Conservation (phyloP, 1,140 invertebrate species). For the fruit fly (Drosophila melanogaster) region DNA sequence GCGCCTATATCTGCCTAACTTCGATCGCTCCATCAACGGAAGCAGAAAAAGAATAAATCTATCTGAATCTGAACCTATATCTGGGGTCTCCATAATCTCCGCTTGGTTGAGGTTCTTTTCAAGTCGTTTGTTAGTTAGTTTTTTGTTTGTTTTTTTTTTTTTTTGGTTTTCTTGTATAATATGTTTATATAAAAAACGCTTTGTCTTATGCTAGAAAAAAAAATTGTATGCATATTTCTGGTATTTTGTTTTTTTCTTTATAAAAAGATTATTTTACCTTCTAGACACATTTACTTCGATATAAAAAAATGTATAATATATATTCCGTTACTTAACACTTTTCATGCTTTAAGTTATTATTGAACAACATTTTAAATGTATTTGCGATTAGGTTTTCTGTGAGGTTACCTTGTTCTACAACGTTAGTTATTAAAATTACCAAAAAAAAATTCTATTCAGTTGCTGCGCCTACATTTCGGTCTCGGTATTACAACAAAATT, state of each 20-base stretch:
- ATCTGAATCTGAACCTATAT: slow-evolving; percentile 45
- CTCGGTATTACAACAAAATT: slow-evolving; percentile 66
- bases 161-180: slow-evolving; percentile 45
- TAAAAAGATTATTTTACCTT: slow-evolving; percentile 66
- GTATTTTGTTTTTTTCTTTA: slow-evolving; percentile 58
- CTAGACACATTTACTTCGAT: slow-evolving; percentile 55
- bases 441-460: slow-evolving; percentile 47
- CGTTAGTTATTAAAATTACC: slow-evolving; percentile 49
- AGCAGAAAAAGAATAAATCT: slow-evolving; percentile 14
- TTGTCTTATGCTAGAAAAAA: slow-evolving; percentile 74
- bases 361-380: slow-evolving; percentile 79
- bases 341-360: slow-evolving; percentile 39
- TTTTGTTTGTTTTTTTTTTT: slow-evolving; percentile 27
- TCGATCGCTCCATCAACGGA: slow-evolving; percentile 2
- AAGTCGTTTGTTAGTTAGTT: slow-evolving; percentile 32
- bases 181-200: slow-evolving; percentile 61
- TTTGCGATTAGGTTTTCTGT: slow-evolving; percentile 58
- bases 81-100: slow-evolving; percentile 43
- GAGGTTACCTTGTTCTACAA: slow-evolving; percentile 59
- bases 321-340: slow-evolving; percentile 33
- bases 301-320: slow-evolving; percentile 65
- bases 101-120: slow-evolving; percentile 60
- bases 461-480: slow-evolving; percentile 4
- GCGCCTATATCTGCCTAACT: slow-evolving; percentile 24
- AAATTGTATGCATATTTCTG: slow-evolving; percentile 63